Evolutionary conservation across 2,888 invertebrate genomes (phyloP), one percentile per base, ranked within the genome.

Genomic region (Acrobasis repandana): DNA sequence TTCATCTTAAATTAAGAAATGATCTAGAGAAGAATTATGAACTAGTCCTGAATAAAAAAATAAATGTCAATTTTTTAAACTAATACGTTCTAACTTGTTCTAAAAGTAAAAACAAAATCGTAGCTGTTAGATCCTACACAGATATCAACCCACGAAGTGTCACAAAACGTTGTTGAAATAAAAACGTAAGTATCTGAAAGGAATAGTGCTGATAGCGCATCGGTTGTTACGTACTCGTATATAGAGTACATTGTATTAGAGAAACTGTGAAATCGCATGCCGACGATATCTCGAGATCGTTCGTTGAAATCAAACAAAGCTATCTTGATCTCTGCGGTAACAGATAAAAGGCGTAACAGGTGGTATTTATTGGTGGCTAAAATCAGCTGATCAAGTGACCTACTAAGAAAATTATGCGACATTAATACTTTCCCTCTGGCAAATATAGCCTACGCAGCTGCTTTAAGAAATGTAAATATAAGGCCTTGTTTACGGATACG

Each of bases 301-400:
- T 15, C 51, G 50, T 59, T 58, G 58, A 54, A 36, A 63, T 70
- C 72, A 65, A 63, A 79, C 74, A 80, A 77, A 77, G 72, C 70
- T 79, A 82, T 82, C 82, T 75, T 58, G 71, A 76, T 74, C 69
- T 65, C 60, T 75, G 74, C 73, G 66, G 78, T 79, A 79, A 79
- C 72, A 71, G 67, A 62, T 61, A 63, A 62, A 64, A 65, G 56
- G 61, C 62, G 59, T 56, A 48, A 49, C 43, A 28, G 34, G 56
- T 54, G 62, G 46, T 71, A 74, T 65, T 75, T 74, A 79, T 72
- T 76, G 69, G 71, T 71, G 71, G 68, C 70, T 61, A 72, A 74
- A 79, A 81, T 80, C 72, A 75, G 66, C 72, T 77, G 77, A 73
- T 77, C 80, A 82, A 79, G 80, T 78, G 57, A 71, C 66, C 67